Evolutionary conservation across 2,888 invertebrate species (phyloP).

Genomic region (Anaspis maculata): DNA sequence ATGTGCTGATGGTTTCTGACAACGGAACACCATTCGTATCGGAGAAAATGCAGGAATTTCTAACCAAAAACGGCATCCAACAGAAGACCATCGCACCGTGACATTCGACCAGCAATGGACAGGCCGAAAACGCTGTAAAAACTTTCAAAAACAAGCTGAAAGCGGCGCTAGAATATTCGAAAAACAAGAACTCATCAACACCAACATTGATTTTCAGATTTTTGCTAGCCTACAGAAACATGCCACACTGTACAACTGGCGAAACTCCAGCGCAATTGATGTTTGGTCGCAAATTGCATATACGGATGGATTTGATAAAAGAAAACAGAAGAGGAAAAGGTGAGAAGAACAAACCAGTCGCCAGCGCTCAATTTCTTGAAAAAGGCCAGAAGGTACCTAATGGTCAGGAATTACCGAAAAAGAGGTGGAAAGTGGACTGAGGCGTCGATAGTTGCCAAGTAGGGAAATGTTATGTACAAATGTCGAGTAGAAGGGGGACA

Average conservation of each 20-base stretch:
- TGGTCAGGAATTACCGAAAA: too few relatives aligned
- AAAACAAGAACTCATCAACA: constrained; percentile 3
- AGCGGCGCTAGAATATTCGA: constrained; percentile 1
- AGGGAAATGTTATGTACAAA: too few relatives aligned
- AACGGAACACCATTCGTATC: constrained; percentile 18
- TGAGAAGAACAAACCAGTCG: too few relatives aligned
- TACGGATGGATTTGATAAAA: too few relatives aligned
- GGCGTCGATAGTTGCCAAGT: too few relatives aligned
- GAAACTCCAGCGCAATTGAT: constrained; percentile 7
- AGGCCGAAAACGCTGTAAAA: constrained; percentile 17
- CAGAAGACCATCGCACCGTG: constrained; percentile 20
- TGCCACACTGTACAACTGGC: constrained; percentile 7
- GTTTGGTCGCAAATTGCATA: constrained; percentile 5
- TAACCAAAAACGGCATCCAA: constrained; percentile 17
- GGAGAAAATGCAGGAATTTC: constrained; percentile 18
- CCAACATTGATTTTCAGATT: constrained; percentile 4
- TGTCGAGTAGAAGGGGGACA: too few relatives aligned
- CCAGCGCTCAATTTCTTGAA: too few relatives aligned
- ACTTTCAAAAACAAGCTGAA: constrained; percentile 11
- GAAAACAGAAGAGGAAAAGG: too few relatives aligned
- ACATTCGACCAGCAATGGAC: constrained; percentile 21
- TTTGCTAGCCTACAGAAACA: constrained; percentile 10
- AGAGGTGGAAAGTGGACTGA: too few relatives aligned
- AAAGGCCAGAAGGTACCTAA: too few relatives aligned
- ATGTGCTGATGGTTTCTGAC: constrained; percentile 16